Percentiles rank a stretch among this genome's conserved stretches.
phyloP scores from a whole-genome alignment of 30 jellyfish, hydroid and myxozoan genomes.

The Clytia hemisphaerica region DNA sequence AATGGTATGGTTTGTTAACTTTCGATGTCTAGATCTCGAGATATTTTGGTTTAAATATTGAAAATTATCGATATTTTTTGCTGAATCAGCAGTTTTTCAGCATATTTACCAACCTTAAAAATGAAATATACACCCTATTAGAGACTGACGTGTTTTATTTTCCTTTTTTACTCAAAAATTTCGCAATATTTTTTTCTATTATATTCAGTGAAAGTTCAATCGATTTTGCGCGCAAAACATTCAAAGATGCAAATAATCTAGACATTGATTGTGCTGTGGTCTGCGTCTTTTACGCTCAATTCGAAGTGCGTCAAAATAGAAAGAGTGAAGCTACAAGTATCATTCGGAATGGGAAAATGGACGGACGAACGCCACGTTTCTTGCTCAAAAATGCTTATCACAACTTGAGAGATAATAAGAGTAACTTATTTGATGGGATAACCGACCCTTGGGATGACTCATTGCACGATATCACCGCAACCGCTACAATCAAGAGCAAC shows the following conservation, averaged over 20 bases:
- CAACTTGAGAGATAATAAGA: not conserved
- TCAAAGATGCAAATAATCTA: slow-evolving; percentile 12
- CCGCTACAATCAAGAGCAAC: slow-evolving; percentile 6
- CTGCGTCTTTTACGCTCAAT: slow-evolving; percentile 30
- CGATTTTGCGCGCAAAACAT: slow-evolving; percentile 25
- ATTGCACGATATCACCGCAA: slow-evolving; percentile 7
- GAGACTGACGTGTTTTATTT: not conserved
- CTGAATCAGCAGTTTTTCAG: too few species aligned
- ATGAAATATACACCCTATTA: too few species aligned
- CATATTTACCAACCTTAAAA: too few species aligned
- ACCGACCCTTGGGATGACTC: slow-evolving; percentile 33
- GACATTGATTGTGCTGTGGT: slow-evolving; percentile 39
- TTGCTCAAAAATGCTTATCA: slow-evolving; percentile 9
- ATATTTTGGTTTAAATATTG: too few species aligned
- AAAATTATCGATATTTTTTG: too few species aligned
- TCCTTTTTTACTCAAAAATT: too few species aligned
- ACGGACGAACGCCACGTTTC: slow-evolving; percentile 23
- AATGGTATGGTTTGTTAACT: too few species aligned
- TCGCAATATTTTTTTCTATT: not conserved
- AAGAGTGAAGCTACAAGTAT: slow-evolving; percentile 9
- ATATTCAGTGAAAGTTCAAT: slow-evolving; percentile 19
- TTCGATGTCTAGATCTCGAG: too few species aligned
- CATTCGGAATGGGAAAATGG: slow-evolving; percentile 15
- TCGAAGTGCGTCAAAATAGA: slow-evolving; percentile 13
- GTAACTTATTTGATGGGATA: slow-evolving; percentile 23